Evolutionary conservation across 2,888 invertebrate species (phyloP).

Genomic region (Myopa testacea): DNA sequence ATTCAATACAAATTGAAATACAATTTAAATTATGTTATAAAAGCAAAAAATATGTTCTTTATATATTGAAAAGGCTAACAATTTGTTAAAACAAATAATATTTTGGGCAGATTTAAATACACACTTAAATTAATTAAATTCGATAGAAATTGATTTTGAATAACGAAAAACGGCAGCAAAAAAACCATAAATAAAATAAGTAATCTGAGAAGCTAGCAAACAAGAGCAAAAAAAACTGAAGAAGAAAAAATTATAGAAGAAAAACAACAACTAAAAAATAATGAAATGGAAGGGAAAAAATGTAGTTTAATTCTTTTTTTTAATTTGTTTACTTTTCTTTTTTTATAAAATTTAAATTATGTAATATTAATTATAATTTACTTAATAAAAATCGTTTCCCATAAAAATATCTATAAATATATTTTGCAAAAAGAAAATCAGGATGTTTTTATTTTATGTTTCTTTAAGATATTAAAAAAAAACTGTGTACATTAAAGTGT

Average conservation of each 20-base stretch:
- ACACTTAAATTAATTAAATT: too few relatives aligned
- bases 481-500: constrained; percentile 37
- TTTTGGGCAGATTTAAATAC: too few relatives aligned
- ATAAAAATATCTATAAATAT: background rate
- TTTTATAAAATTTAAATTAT: constrained; percentile 36
- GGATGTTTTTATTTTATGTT: constrained; percentile 39
- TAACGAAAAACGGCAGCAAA: constrained; percentile 51
- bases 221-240: background rate
- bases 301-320: constrained; percentile 39
- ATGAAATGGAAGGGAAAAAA: constrained; percentile 40
- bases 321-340: constrained; percentile 2
- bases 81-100: constrained; percentile 36
- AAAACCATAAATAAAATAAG: constrained; percentile 46
- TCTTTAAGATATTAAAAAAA: constrained; percentile 49
- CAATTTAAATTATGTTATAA: background rate
- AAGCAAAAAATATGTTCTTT: too few relatives aligned
- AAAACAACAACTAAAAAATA: constrained; percentile 41
- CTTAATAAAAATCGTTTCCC: background rate
- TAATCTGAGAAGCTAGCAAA: background rate
- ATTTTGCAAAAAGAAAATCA: background rate
- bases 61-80: background rate
- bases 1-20: too few relatives aligned
- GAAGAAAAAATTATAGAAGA: background rate
- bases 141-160: constrained; percentile 58
- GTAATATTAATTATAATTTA: background rate